Evolutionary conservation across 2,113 vertebrate species (phyloP).

Genomic region (Anthoscopus minutus): DNA sequence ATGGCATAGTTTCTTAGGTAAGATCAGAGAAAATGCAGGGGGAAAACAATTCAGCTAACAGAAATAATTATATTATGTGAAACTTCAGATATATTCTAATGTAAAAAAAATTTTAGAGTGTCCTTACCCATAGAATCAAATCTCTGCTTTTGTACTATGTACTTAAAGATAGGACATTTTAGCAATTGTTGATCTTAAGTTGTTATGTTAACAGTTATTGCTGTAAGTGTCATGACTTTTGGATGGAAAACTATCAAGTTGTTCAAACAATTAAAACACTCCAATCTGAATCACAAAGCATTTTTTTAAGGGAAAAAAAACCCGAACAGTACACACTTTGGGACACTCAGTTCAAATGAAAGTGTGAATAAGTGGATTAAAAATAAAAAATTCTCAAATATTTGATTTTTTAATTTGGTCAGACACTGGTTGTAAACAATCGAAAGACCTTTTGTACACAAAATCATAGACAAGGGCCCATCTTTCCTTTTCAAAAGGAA

Average conservation of each 20-base stretch:
- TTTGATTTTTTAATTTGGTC: neutral
- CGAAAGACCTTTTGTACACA: neutral
- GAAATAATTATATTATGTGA: neutral
- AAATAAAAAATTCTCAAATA: neutral
- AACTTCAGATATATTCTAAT: neutral
- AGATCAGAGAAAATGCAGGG: neutral
- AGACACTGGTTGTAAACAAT: neutral
- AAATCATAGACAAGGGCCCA: neutral
- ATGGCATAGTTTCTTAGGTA: neutral
- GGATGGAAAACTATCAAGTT: neutral
- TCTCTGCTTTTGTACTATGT: neutral
- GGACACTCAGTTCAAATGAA: neutral
- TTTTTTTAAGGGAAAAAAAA: neutral
- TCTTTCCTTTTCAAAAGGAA: neutral
- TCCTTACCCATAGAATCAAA: neutral
- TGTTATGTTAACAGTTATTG: neutral
- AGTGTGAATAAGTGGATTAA: neutral
- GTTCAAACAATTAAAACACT: neutral
- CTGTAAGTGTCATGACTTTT: neutral
- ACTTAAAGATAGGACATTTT: neutral
- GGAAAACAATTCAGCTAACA: neutral
- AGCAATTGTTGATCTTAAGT: neutral
- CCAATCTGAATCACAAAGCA: neutral
- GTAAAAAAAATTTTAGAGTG: neutral
- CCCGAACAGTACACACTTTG: accelerated